Evolutionary conservation across 2,888 invertebrate genomes (phyloP), one percentile per base, ranked within the genome.

Genomic region (Athetis lepigone): DNA sequence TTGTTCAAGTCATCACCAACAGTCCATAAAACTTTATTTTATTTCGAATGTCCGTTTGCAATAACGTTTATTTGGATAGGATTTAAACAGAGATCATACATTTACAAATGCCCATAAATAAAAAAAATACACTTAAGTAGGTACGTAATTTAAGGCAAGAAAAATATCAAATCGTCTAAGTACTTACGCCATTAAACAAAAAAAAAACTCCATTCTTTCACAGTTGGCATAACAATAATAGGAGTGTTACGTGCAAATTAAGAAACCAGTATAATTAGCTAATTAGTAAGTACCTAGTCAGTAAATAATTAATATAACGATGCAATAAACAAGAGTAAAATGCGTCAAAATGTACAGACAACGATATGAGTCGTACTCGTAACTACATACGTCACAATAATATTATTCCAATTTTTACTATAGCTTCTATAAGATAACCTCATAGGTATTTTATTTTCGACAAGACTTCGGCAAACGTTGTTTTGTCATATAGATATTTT

Each of bases 261-360:
- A 9, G 19, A 70, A 51, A 47, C 23, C 6, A 63, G 40, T 29
- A 51, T 39, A 37, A 19, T 25, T 43, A 47, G 16, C n/a, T 47
- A 11, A 70, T 71, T 54, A 71, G 11, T 2, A 1, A 50, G 19
- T 43, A 43, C 16, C 13, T n/a, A n/a, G n/a, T n/a, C n/a, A n/a
- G 4, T 19, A 27, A 18, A n/a, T 62, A 70, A 70, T 61, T 70
- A 61, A 45, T 61, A 19, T 60, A 60, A 66, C 43, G 52, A 70
- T 49, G n/a, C 6, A 54, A 43, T 54, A 43, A 71, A 71, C 54
- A 63, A 47, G 29, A 49, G 18, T 19, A 21, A 19, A 40, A 63
- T 70, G 16, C 51, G 51, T 46, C 52, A 29, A 70, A 63, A 37
- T 23, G 6, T 11, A 23, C 16, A 9, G 16, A 40, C 27, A 36